phyloP scores from a whole-genome alignment of 1,140 invertebrate species.

The Nylanderia fulva region DNA sequence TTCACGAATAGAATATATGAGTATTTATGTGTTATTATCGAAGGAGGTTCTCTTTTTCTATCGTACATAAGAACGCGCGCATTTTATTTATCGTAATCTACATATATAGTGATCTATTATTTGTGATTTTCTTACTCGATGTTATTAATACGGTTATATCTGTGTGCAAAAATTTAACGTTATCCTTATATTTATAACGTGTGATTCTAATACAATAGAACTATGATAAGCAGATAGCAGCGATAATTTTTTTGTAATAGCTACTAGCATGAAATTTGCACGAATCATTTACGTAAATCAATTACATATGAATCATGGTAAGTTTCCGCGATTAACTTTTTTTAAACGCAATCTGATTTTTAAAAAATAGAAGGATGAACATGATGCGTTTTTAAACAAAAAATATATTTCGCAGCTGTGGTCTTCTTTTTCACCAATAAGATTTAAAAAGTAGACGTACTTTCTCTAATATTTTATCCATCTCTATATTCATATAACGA shows the following conservation, averaged over 20 bases:
- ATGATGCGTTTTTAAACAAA: not conserved
- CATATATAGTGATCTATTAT: not conserved
- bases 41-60: not conserved
- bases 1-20: not conserved
- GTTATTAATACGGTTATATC: too few relatives aligned
- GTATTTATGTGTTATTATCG: constrained; percentile 26
- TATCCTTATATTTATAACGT: too few relatives aligned
- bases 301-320: not conserved
- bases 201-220: too few relatives aligned
- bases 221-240: not conserved
- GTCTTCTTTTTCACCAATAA: not conserved
- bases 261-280: not conserved
- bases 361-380: not conserved
- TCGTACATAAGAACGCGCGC: not conserved
- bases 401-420: not conserved
- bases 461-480: too few relatives aligned
- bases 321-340: not conserved
- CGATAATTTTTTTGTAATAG: not conserved
- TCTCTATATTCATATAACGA: not conserved
- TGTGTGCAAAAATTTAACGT: too few relatives aligned
- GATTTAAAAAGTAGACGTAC: not conserved
- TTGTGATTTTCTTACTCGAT: not conserved
- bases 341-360: too few relatives aligned
- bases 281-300: too few relatives aligned
- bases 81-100: not conserved